These are phyloP conservation scores for Heliconius charithonia DNA, from an alignment of 2,888 invertebrate genomes.

Conservation along the genomic window DNA sequence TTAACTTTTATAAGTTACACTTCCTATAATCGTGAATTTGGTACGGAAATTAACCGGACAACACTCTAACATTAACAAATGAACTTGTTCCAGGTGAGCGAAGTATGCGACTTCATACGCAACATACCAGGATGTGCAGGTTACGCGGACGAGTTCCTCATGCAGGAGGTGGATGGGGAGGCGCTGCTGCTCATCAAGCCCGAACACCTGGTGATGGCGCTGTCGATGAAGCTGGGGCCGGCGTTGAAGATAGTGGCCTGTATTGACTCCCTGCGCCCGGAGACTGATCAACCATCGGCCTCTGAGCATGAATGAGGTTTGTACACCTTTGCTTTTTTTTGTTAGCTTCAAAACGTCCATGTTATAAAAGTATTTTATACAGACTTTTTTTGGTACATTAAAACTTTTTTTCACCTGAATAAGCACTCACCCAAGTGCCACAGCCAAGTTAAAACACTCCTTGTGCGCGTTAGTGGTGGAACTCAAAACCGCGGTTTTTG, in stretches of 20 bases:
- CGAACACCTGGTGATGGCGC: constrained; percentile 96
- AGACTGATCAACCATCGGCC: constrained; percentile 69
- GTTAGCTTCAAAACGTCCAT: no score
- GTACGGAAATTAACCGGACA: no score
- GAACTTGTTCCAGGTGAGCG: constrained; percentile 85
- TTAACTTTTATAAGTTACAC: no score
- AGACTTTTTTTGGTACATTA: not conserved
- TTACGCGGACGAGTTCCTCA: constrained; percentile 96
- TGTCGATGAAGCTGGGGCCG: constrained; percentile 97
- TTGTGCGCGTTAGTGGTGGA: no score
- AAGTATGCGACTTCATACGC: constrained; percentile 95
- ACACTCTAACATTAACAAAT: not conserved
- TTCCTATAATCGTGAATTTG: no score
- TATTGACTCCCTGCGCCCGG: constrained; percentile 92
- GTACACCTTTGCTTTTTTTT: not conserved
- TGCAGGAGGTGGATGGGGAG: constrained; percentile 98
- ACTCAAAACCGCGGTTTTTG: no score
- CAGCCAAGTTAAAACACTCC: no score
- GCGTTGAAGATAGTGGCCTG: constrained; percentile 97
- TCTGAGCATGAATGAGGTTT: constrained; percentile 70
- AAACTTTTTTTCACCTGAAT: not conserved
- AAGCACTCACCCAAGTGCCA: no score
- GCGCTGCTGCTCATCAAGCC: constrained; percentile 95
- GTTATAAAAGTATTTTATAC: no score
- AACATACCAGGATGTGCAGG: constrained; percentile 94